Conservation (phyloP, 2,797 vertebrate species). For the Dendrocincla tyrannina region DNA sequence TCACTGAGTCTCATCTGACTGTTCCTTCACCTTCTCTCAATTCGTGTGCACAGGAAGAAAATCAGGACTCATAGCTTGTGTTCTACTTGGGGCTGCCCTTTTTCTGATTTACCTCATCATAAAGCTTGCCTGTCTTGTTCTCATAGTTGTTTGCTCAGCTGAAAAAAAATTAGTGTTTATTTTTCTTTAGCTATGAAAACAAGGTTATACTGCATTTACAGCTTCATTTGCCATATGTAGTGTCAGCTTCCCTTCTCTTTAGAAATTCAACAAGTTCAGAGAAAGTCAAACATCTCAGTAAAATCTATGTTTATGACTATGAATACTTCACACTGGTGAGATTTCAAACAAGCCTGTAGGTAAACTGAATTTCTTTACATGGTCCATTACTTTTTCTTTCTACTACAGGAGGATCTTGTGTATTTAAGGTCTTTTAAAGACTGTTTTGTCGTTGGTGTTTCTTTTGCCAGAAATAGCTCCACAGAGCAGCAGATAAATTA, state of each 20-base stretch:
- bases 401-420: background rate
- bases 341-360: background rate
- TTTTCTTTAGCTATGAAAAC: background rate
- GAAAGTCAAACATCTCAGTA: background rate
- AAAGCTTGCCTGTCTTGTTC: background rate
- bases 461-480: constrained; percentile 28
- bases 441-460: background rate
- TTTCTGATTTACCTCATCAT: background rate
- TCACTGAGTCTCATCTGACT: background rate
- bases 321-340: background rate
- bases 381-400: background rate
- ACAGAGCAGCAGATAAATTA: constrained; percentile 20
- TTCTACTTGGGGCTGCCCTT: background rate
- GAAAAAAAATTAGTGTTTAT: background rate
- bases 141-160: background rate
- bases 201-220: background rate
- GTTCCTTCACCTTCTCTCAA: background rate
- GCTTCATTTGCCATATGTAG: background rate
- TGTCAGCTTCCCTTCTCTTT: background rate
- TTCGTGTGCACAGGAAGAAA: background rate
- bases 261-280: background rate
- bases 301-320: background rate
- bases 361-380: background rate
- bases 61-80: background rate
- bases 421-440: constrained; percentile 6